Conservation (phyloP, 2,888 invertebrate genomes). For the Melanchra persicariae region DNA sequence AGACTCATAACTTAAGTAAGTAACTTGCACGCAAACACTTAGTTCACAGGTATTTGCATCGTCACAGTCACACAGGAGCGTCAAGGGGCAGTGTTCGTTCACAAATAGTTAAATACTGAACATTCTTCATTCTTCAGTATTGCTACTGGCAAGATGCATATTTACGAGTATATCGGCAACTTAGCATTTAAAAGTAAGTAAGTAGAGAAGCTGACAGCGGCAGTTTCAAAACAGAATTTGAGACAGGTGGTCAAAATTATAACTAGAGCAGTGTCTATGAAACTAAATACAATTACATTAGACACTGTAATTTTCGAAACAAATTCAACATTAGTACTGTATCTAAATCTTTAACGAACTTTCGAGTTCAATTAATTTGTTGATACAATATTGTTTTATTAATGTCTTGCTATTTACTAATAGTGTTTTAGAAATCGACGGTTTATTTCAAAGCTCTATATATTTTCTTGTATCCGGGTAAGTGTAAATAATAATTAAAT, state of each 20-base stretch:
- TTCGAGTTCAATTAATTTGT: slow-evolving; percentile 38
- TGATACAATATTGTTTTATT: slow-evolving; percentile 38
- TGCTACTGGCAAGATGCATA: slow-evolving; percentile 78
- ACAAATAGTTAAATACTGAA: slow-evolving; percentile 62
- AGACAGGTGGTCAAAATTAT: slow-evolving; percentile 34
- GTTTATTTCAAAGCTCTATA: slow-evolving; percentile 23
- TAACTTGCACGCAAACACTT: slow-evolving; percentile 23
- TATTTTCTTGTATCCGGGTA: slow-evolving; percentile 26
- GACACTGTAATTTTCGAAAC: slow-evolving; percentile 35
- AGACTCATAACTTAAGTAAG: slow-evolving; percentile 35
- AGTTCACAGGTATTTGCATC: slow-evolving; percentile 14
- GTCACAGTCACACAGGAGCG: slow-evolving; percentile 61
- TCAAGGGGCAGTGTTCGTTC: slow-evolving; percentile 80
- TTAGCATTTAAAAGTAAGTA: slow-evolving; percentile 46
- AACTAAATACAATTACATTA: slow-evolving; percentile 27
- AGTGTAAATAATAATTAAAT: slow-evolving; percentile 28
- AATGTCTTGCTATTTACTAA: slow-evolving; percentile 31
- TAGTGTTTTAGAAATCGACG: slow-evolving; percentile 26
- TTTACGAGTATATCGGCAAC: slow-evolving; percentile 57
- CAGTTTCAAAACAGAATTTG: slow-evolving; percentile 34
- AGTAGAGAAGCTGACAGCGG: slow-evolving; percentile 31
- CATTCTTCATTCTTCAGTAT: slow-evolving; percentile 58
- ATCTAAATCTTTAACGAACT: slow-evolving; percentile 40
- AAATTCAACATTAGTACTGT: slow-evolving; percentile 30
- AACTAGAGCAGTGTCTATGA: slow-evolving; percentile 20